Conservation (phyloP, 2,888 invertebrate species). For the Miltochrista miniata region DNA sequence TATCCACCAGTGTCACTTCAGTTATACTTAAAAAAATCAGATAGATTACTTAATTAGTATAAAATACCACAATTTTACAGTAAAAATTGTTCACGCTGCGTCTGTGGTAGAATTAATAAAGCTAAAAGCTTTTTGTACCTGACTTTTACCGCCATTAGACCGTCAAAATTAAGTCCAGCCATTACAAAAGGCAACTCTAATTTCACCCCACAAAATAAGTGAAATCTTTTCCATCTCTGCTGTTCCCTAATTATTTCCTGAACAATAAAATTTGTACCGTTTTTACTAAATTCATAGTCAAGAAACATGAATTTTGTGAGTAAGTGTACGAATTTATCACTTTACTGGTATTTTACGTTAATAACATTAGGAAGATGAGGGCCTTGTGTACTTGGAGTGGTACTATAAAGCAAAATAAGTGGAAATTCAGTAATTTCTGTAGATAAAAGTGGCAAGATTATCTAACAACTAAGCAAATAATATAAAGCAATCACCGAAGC, state of each 20-base stretch:
- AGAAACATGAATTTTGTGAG: conserved; percentile 20
- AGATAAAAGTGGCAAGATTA: no score
- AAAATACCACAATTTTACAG: background rate
- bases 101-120: background rate
- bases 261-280: conserved; percentile 23
- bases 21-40: no score
- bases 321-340: conserved; percentile 24
- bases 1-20: no score
- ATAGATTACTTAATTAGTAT: no score
- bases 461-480: no score
- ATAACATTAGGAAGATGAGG: no score
- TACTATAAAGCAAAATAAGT: no score
- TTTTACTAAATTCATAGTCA: conserved; percentile 5
- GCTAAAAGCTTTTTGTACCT: background rate
- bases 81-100: background rate
- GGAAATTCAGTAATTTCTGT: no score
- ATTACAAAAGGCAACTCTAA: conserved; percentile 5
- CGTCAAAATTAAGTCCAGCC: background rate
- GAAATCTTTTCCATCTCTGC: conserved; percentile 6
- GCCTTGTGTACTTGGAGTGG: no score
- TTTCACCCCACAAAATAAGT: conserved; percentile 3
- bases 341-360: conserved; percentile 10
- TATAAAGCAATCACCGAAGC: no score
- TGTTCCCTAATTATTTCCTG: conserved; percentile 26
- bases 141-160: background rate